Base-by-base conservation (phyloP, 37 sponge, comb jelly and placozoan genomes). In the Agelas oroides region DNA sequence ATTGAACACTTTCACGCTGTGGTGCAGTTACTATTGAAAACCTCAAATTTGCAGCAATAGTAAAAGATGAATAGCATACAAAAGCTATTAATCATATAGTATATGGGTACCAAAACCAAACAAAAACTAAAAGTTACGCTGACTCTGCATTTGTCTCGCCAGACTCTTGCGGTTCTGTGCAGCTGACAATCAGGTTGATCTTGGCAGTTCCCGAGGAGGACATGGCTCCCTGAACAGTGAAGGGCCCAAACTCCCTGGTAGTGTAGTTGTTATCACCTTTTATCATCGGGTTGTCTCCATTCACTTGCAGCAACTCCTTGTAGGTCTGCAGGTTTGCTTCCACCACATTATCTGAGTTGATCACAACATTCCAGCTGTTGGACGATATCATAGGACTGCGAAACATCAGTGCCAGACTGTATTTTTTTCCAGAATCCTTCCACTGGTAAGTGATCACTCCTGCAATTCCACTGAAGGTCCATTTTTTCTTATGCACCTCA, bases 181-280 rank as follows among this genome's bases (percentile, higher is more conserved):
- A 46, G 6, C 8, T 46, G 69, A 67, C 28, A 6, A 32, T 67
- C 5, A 67, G 19, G 34, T 67, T 27, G 19, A 67, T 25, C 69
- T 67, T 67, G 34, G 69, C 69, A 6, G 69, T 67, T 67, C 69
- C 69, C 5, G 69, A 67, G 34, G 69, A 67, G 19, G 69, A 67
- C 69, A 67, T 67, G 12, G 69, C 69, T 19, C 34, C 69, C 12
- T 67, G 69, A 8, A 67, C 28, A 18, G 34, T 32, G 34, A 28
- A 67, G 19, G 31, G 5, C 2, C 69, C 69, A 32, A 67, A 67
- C 12, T 67, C 69, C 35, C 34, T 67, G 31, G 34, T 25, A 19
- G 69, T 67, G 35, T 67, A 67, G 69, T 67, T 67, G 3, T 27
- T 32, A 12, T 67, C 69, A 34, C 69, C 69, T 67, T 31, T 67